Percentiles rank a stretch among this genome's conserved stretches.
These are phyloP conservation scores for Chaetodon trifasciatus DNA, from an alignment of 2,797 vertebrate genomes.

Conservation along the genomic window DNA sequence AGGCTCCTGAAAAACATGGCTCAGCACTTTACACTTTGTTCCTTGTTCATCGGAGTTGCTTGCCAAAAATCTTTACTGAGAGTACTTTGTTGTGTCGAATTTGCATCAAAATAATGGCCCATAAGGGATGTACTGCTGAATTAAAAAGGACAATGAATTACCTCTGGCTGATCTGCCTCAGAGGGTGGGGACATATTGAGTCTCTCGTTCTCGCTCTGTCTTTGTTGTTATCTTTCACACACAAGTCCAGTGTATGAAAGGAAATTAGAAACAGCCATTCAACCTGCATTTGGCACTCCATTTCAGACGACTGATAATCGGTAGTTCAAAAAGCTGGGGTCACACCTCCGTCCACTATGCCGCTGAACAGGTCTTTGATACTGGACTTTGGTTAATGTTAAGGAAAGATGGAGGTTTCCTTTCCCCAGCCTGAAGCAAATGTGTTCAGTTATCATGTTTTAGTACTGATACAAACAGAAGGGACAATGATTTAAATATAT, in stretches of 20 bases:
- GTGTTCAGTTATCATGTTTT: neutral
- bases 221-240: slow-evolving; percentile 27
- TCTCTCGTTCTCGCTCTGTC: neutral
- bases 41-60: slow-evolving; percentile 55
- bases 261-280: slow-evolving; percentile 29
- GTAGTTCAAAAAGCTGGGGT: slow-evolving; percentile 10
- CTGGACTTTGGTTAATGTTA: no score
- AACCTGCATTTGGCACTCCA: slow-evolving; percentile 37
- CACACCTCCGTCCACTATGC: no score
- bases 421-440: neutral
- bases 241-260: slow-evolving; percentile 15
- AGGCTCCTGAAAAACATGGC: slow-evolving; percentile 40
- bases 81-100: slow-evolving; percentile 68
- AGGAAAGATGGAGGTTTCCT: neutral
- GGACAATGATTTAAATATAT: no score
- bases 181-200: slow-evolving; percentile 26
- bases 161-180: slow-evolving; percentile 48
- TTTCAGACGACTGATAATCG: neutral
- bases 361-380: neutral
- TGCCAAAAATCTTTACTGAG: slow-evolving; percentile 66
- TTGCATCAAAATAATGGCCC: slow-evolving; percentile 76
- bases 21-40: slow-evolving; percentile 75
- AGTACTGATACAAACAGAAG: neutral
- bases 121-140: slow-evolving; percentile 57
- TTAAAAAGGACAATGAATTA: slow-evolving; percentile 73